Evolutionary conservation across 2,113 vertebrate species (phyloP), one percentile per base, ranked within the genome.

Genomic region (Nicator chloris): DNA sequence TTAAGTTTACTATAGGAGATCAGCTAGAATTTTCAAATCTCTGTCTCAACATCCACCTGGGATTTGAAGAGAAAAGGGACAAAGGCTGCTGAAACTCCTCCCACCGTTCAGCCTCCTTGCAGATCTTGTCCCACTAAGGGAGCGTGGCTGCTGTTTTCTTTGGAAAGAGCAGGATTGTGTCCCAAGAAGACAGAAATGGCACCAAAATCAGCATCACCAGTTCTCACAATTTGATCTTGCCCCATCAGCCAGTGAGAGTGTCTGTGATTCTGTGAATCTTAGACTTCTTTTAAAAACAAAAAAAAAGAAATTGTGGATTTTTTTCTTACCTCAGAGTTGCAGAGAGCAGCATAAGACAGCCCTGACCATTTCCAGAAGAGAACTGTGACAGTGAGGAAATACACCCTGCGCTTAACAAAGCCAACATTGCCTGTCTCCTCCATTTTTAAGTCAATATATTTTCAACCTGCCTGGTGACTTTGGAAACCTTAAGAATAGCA

Each of bases 81-180:
- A 39, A 60, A 70, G 45, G 18, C n/a, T 72, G 31, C n/a, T 82
- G 49, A 45, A 88, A 72, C n/a, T 45, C 59, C 40, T 65, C 13
- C 11, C 21, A 1, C n/a, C 20, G 16, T 11, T 35, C 26, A 44
- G 51, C 33, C 35, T 81, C 3, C 35, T 66, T 0, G 0, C 22
- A 39, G 51, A 17, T 42, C 39, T 30, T 19, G 15, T 64, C 49
- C 68, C 23, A 5, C 18, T 13, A 39, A 7, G 1, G 33, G 11
- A 71, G 12, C 0, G 0, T 15, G 30, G 21, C 22, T 44, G 17
- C 24, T 13, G 0, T 65, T 76, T 72, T 56, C 45, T 86, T 83
- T 56, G 42, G 28, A 26, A 45, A 66, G 42, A 49, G 57, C n/a
- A 49, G n/a, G 24, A 44, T 3, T 59, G 44, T 4, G 0, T 59